Evolutionary conservation across 2,888 invertebrate species (phyloP), one percentile per base, ranked within the genome.

Genomic region (Coenonympha glycerion): DNA sequence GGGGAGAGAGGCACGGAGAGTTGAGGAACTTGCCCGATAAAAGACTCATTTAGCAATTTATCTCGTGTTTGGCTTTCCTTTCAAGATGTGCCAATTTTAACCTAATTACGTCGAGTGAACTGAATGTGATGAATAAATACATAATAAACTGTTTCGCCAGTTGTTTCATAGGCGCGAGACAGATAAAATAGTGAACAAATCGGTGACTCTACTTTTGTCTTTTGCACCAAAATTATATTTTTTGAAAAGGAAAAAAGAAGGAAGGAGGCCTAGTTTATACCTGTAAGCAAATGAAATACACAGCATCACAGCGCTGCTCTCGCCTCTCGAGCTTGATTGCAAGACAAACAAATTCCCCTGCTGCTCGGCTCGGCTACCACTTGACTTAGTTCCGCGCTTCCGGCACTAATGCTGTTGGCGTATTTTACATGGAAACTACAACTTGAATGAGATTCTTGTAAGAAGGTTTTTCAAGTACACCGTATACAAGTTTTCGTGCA

Each of bases 321-420:
- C n/a, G n/a, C n/a, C n/a, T 24, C 15, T 39, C 8, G 15, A n/a
- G 39, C 24, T 39, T 15, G 30, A 47, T 16, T 36, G 46, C 16
- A 24, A 31, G 22, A 39, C 33, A 39, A 47, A 47, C 37, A 47
- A 39, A 47, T 31, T 22, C 8, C 26, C 30, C 6, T 28, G 28
- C 28, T 24, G n/a, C n/a, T n/a, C n/a, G 18, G 8, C 24, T 24
- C 13, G 46, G 16, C 39, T 37, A 19, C 22, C 37, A 39, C 39
- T 39, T 39, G 39, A 39, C 24, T 39, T 24, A 39, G 39, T 39
- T 39, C 39, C 24, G 36, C 19, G 19, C 36, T 22, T 15, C 15
- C 15, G 22, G 15, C 24, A 15, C 37, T 22, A 15, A 13, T 24
- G 1, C 5, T 15, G 24, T 4, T 24, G 2, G n/a, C 36, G 13